These are phyloP conservation scores for Cyprinella venusta DNA, from an alignment of 2,797 vertebrate species.

Conservation along the genomic window DNA sequence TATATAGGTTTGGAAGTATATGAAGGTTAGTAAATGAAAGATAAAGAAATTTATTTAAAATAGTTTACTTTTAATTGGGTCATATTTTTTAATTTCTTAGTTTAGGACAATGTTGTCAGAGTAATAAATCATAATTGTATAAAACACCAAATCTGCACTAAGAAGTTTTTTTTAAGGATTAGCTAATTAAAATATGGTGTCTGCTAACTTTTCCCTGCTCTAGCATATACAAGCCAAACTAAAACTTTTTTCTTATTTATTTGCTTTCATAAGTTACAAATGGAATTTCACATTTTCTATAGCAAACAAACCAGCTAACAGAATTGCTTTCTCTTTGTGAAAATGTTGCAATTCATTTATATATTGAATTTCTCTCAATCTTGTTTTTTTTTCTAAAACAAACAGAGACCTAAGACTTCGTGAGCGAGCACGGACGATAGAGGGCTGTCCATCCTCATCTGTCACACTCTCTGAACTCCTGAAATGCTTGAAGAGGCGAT, in stretches of 20 bases:
- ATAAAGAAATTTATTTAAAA: neutral
- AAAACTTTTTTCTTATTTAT: neutral
- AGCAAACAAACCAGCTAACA: neutral
- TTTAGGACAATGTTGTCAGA: neutral
- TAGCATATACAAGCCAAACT: neutral
- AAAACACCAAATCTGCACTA: neutral
- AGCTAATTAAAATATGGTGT: neutral
- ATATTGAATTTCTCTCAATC: neutral
- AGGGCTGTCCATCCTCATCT: conserved; percentile 88
- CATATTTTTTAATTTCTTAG: neutral
- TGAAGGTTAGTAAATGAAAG: neutral
- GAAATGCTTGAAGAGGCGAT: conserved; percentile 97
- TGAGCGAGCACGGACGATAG: conserved; percentile 87
- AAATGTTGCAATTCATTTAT: neutral
- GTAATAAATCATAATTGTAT: neutral
- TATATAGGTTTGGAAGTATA: neutral
- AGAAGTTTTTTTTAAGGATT: conserved; percentile 12
- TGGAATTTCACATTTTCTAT: neutral
- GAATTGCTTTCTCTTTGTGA: neutral
- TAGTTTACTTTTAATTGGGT: neutral
- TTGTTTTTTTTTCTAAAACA: neutral
- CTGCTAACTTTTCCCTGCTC: neutral
- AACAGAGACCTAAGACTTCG: conserved; percentile 90
- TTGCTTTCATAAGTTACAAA: conserved; percentile 4
- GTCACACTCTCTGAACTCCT: conserved; percentile 92